A percentile compares a stretch with the other conserved stretches of the same genome.
These are phyloP conservation scores for Heliconius himera DNA, from an alignment of 1,140 invertebrate species.

Conservation along the genomic window DNA sequence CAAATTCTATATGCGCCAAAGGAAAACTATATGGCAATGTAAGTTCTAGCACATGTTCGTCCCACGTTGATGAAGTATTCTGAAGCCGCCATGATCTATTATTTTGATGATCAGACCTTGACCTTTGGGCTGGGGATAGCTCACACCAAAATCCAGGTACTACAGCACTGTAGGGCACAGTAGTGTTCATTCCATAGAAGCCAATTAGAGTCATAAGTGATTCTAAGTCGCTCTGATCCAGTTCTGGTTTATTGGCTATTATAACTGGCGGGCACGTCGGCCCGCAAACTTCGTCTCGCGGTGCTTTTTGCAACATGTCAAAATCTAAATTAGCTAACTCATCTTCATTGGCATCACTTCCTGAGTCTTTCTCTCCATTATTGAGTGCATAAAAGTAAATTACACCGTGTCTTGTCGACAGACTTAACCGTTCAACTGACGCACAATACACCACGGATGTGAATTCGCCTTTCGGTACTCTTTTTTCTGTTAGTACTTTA, in stretches of 20 bases:
- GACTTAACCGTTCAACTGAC: slow-evolving; percentile 92
- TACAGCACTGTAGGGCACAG: slow-evolving; percentile 90
- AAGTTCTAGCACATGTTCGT: slow-evolving; percentile 95
- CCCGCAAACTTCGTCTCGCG: slow-evolving; percentile 76
- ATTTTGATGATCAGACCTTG: slow-evolving; percentile 90
- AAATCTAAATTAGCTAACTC: slow-evolving; percentile 77
- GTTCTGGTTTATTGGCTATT: slow-evolving; percentile 71
- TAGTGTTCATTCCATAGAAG: slow-evolving; percentile 80
- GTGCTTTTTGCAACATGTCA: slow-evolving; percentile 66
- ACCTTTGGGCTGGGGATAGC: slow-evolving; percentile 94
- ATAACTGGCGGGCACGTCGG: slow-evolving; percentile 73
- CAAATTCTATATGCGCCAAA: slow-evolving; percentile 93
- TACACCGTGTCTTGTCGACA: slow-evolving; percentile 89
- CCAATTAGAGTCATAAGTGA: slow-evolving; percentile 69
- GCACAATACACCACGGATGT: slow-evolving; percentile 89
- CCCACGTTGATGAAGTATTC: slow-evolving; percentile 93
- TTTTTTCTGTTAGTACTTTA: slow-evolving; percentile 84
- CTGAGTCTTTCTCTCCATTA: slow-evolving; percentile 86
- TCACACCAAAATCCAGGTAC: slow-evolving; percentile 96
- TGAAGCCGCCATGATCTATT: slow-evolving; percentile 93
- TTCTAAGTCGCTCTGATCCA: slow-evolving; percentile 67
- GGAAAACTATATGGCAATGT: slow-evolving; percentile 89
- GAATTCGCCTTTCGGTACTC: slow-evolving; percentile 86
- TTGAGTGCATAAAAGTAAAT: slow-evolving; percentile 91
- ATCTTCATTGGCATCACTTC: slow-evolving; percentile 86